Base-by-base conservation (phyloP, 2,113 vertebrate genomes). In the Menidia beryllina region DNA sequence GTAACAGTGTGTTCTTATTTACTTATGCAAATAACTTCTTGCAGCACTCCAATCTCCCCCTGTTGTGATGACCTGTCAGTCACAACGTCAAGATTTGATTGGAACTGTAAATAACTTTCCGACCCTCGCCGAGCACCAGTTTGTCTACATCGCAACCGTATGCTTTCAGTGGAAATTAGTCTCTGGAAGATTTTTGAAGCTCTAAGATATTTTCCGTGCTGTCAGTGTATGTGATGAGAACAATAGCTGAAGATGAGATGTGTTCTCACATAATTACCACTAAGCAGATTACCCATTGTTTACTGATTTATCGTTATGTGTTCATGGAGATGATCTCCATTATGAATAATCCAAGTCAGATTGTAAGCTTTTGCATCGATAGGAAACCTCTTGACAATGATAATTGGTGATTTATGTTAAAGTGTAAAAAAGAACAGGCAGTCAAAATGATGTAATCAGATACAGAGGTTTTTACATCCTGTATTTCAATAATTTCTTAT, bases 1-100 rank as follows among this genome's bases (percentile, higher is more conserved):
- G 85, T 64, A 89, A 90, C 83, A 52, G 72, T 59, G 65, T 61
- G 75, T n/a, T 63, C 69, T 53, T 86, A 68, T 87, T 85, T 80
- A 84, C 72, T 51, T 72, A 81, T 85, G 77, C 65, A 85, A 86
- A 85, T 68, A 34, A 67, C 17, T 27, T 68, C 54, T 58, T 66
- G 58, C 61, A 36, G 53, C 48, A 70, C 59, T 61, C 30, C 48
- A 19, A 63, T 34, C 30, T 34, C 30, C 10, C 10, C 30, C 7
- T 34, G 8, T 30, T 30, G 30, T 30, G 30, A 30, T 30, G 30
- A 8, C 53, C 47, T 70, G 82, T 74, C 83, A 84, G 61, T 87
- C 86, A 82, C 41, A 71, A 56, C 39, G 36, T 45, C 38, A 52
- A 67, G 62, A 75, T 9, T 27, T 39, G 17, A 54, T 7, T 21